Conservation (phyloP, 2,113 vertebrate species). For the Bos taurus region DNA sequence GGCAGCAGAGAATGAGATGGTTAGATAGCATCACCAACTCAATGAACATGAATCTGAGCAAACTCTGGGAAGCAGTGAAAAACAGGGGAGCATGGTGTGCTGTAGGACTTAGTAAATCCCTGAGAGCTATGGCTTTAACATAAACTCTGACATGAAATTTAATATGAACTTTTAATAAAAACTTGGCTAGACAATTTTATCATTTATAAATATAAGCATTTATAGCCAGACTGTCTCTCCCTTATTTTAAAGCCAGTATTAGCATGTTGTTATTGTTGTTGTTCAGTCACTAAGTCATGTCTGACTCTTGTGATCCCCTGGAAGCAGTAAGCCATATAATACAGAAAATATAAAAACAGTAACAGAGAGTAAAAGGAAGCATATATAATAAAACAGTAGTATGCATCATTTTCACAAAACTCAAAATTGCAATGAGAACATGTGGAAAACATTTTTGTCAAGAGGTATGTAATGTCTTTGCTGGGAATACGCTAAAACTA, state of each 20-base stretch:
- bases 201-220: background rate
- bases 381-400: background rate
- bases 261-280: background rate
- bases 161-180: background rate
- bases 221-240: background rate
- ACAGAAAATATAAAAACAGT: background rate
- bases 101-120: background rate
- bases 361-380: background rate
- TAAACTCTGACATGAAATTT: background rate
- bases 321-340: background rate
- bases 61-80: background rate
- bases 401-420: background rate
- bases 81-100: background rate
- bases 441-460: constrained; percentile 5
- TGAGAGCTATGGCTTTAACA: background rate
- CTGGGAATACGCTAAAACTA: background rate
- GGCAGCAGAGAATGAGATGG: background rate
- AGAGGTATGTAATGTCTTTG: background rate
- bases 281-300: background rate
- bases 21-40: background rate
- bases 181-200: background rate
- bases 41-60: background rate
- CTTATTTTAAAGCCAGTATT: background rate
- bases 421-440: background rate
- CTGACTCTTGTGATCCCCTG: background rate